phyloP scores from a whole-genome alignment of 2,113 vertebrate species.

The Pionites leucogaster region DNA sequence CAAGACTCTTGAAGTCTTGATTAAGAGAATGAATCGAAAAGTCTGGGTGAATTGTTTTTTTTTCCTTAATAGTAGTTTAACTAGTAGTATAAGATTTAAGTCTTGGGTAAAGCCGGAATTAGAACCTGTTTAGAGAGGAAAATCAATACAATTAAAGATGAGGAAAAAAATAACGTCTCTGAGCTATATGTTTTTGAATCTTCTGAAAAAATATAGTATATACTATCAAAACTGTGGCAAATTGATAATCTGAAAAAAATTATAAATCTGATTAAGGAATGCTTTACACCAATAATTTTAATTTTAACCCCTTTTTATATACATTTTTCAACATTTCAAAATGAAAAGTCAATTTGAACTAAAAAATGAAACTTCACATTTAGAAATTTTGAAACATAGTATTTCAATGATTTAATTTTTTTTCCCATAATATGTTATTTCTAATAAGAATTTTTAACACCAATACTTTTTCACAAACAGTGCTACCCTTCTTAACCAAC shows the following conservation, averaged over 20 bases:
- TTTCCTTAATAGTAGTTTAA: background rate
- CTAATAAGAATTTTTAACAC: background rate
- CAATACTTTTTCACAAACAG: background rate
- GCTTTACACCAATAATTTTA: constrained; percentile 1
- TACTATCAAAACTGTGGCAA: background rate
- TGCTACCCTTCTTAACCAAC: background rate
- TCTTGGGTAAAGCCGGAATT: background rate
- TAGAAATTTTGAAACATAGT: background rate
- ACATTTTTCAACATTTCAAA: constrained; percentile 41
- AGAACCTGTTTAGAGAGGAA: background rate
- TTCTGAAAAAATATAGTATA: background rate
- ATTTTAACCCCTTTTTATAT: constrained; percentile 42
- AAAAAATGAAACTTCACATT: background rate
- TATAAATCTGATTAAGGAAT: constrained; percentile 4
- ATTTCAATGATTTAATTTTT: background rate
- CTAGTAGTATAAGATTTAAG: background rate
- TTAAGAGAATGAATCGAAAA: background rate
- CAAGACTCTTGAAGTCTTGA: background rate
- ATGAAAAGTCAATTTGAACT: background rate
- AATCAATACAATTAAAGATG: background rate
- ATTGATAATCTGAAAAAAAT: background rate
- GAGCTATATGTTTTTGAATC: background rate
- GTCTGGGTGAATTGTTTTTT: background rate
- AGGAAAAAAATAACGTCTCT: background rate
- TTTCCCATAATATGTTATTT: background rate